Conservation (phyloP, 2,797 vertebrate species). For the Microctenopoma steveboyesi region DNA sequence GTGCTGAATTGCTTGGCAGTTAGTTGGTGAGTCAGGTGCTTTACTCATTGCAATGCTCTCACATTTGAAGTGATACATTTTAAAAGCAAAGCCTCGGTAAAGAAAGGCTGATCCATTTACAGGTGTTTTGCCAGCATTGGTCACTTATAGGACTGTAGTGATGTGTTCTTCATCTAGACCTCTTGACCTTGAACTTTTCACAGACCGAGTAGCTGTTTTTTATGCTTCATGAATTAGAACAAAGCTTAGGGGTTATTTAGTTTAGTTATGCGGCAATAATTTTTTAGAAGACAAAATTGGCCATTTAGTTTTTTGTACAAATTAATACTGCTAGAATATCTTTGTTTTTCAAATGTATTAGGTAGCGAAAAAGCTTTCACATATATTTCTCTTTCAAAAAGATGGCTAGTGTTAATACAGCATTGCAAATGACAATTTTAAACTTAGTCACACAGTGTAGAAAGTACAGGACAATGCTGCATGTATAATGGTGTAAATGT, state of each 20-base stretch:
- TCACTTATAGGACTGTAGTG: not conserved
- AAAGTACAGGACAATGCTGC: slow-evolving; percentile 45
- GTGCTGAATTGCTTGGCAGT: not conserved
- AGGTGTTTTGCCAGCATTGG: not conserved
- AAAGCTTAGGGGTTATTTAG: slow-evolving; percentile 5
- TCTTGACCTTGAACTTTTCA: slow-evolving; percentile 4
- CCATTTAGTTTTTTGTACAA: not conserved
- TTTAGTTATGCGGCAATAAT: not conserved
- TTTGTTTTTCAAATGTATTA: too few relatives aligned
- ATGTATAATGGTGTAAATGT: slow-evolving; percentile 62
- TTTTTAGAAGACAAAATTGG: slow-evolving; percentile 20
- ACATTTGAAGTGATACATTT: slow-evolving; percentile 3
- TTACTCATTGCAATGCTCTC: slow-evolving; percentile 1
- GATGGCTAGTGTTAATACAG: not conserved
- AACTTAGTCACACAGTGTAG: slow-evolving; percentile 20
- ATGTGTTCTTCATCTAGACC: slow-evolving; percentile 15
- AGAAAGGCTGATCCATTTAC: slow-evolving; percentile 6
- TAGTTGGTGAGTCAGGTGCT: not conserved
- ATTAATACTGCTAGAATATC: not conserved
- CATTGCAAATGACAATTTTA: slow-evolving; percentile 2
- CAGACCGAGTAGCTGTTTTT: not conserved
- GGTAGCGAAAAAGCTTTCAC: not conserved
- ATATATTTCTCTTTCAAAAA: not conserved
- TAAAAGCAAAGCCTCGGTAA: slow-evolving; percentile 7
- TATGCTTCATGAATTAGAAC: slow-evolving; percentile 11